Conservation (phyloP, 1,140 invertebrate genomes). For the Plectrocnemia conspersa region DNA sequence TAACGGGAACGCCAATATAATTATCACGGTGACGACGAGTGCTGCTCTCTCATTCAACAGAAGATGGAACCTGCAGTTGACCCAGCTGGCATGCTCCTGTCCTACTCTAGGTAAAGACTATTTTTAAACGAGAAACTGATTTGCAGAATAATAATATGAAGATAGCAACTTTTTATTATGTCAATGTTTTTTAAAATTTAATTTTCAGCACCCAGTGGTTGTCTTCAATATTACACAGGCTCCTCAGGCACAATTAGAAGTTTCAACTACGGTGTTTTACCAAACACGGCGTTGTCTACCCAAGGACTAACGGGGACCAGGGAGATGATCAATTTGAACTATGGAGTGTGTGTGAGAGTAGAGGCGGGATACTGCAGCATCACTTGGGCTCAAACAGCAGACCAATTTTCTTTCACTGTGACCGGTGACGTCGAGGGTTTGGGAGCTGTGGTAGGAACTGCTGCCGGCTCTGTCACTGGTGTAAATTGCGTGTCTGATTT, state of each 20-base stretch:
- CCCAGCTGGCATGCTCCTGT: conserved; percentile 68
- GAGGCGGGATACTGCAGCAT: conserved; percentile 63
- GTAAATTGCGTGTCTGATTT: conserved; percentile 63
- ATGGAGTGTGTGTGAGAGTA: conserved; percentile 69
- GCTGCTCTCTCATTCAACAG: conserved; percentile 56
- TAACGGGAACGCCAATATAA: conserved; percentile 60
- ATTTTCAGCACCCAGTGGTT: conserved; percentile 69
- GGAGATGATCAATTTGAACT: conserved; percentile 68
- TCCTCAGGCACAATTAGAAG: conserved; percentile 62
- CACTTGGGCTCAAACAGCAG: conserved; percentile 55
- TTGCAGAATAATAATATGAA: background rate
- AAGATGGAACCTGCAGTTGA: conserved; percentile 71
- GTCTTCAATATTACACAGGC: conserved; percentile 71
- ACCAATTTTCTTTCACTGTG: conserved; percentile 63
- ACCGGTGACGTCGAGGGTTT: conserved; percentile 60
- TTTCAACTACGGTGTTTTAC: conserved; percentile 68
- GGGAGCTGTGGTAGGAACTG: conserved; percentile 53
- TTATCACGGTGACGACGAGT: conserved; percentile 62
- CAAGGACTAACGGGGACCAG: conserved; percentile 56
- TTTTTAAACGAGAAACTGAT: too few species aligned
- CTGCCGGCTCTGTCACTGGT: conserved; percentile 50
- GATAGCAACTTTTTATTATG: background rate
- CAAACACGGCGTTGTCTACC: conserved; percentile 45
- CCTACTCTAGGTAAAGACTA: conserved; percentile 57
- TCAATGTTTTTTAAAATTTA: too few species aligned